Conservation (phyloP, 2,797 vertebrate species). For the Tadarida brasiliensis region DNA sequence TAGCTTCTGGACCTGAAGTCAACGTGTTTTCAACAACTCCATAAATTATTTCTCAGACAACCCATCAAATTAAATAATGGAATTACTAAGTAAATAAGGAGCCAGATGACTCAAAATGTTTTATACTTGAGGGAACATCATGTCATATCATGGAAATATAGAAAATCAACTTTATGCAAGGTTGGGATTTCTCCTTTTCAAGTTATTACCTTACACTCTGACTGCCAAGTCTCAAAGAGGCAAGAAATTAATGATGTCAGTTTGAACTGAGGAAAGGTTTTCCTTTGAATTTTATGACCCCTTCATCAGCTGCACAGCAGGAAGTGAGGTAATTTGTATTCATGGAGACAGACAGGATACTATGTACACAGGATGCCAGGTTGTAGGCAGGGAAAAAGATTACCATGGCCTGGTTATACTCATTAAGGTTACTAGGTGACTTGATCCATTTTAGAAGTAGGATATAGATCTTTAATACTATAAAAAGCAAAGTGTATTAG, state of each 20-base stretch:
- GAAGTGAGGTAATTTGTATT: slow-evolving; percentile 85
- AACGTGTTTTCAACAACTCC: slow-evolving; percentile 25
- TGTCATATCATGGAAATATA: neutral
- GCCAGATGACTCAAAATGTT: slow-evolving; percentile 23
- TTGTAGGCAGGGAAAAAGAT: slow-evolving; percentile 70
- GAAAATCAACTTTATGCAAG: slow-evolving; percentile 17
- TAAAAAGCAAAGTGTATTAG: neutral
- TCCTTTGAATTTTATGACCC: slow-evolving; percentile 80
- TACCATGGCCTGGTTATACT: slow-evolving; percentile 51
- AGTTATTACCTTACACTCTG: slow-evolving; percentile 1
- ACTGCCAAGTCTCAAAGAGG: slow-evolving; percentile 52
- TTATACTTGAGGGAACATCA: neutral
- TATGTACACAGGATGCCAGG: slow-evolving; percentile 74
- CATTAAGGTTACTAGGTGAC: slow-evolving; percentile 72
- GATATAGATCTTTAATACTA: neutral
- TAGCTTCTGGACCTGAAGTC: neutral
- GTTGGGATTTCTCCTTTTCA: slow-evolving; percentile 25
- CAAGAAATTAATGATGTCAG: slow-evolving; percentile 66
- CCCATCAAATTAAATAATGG: slow-evolving; percentile 29
- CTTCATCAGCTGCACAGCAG: slow-evolving; percentile 77
- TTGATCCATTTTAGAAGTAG: neutral
- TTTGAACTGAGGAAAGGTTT: slow-evolving; percentile 69
- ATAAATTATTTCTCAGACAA: slow-evolving; percentile 48
- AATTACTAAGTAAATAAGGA: slow-evolving; percentile 42
- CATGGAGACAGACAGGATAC: slow-evolving; percentile 76